phyloP scores from a whole-genome alignment of 2,113 vertebrate species.

The Nothobranchius kuhntae region DNA sequence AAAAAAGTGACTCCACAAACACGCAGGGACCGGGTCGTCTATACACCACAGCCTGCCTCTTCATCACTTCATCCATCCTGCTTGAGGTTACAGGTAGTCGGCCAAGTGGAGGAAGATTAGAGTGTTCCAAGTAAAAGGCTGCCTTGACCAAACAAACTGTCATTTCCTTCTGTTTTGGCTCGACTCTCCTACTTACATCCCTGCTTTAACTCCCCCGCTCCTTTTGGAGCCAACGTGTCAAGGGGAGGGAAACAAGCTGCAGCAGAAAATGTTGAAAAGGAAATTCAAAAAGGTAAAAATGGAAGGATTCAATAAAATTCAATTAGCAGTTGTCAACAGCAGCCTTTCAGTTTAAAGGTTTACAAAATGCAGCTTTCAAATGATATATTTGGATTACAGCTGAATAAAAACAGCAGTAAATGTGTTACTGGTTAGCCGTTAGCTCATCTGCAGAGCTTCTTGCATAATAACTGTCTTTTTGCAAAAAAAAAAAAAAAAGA shows the following conservation, averaged over 20 bases:
- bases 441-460: too few species aligned
- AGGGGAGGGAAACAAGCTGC: constrained; percentile 51
- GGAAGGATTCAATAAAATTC: not conserved
- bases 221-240: constrained; percentile 66
- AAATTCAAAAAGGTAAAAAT: not conserved
- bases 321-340: not conserved
- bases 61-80: constrained; percentile 30
- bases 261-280: constrained; percentile 1
- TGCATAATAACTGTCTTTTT: too few species aligned
- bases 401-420: too few species aligned
- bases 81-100: constrained; percentile 58
- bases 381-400: too few species aligned
- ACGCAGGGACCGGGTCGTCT: constrained; percentile 33
- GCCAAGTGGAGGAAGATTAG: constrained; percentile 66
- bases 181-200: constrained; percentile 32
- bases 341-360: too few species aligned
- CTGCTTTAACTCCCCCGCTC: constrained; percentile 39
- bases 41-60: constrained; percentile 30
- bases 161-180: constrained; percentile 55
- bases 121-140: constrained; percentile 50
- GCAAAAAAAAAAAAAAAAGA: too few species aligned
- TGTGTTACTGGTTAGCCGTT: too few species aligned
- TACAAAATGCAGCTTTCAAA: too few species aligned
- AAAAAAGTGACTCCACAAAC: constrained; percentile 46
- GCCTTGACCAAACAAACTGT: constrained; percentile 65